Conservation (phyloP, 2,888 invertebrate species). For the Mesorhabditis spiculigera region DNA sequence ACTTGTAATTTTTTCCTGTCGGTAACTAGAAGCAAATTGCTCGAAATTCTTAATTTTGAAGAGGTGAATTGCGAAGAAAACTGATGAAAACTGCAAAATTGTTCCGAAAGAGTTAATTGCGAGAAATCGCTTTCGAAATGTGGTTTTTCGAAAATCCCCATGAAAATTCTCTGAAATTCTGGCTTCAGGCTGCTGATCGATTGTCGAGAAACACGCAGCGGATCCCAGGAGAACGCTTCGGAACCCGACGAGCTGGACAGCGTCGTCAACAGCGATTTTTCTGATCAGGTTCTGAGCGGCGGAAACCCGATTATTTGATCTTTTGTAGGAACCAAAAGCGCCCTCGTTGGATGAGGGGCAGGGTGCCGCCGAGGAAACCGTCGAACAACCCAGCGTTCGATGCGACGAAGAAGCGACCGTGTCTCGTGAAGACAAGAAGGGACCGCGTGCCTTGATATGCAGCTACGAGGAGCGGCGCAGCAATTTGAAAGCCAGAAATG, state of each 20-base stretch:
- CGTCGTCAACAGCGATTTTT: background rate
- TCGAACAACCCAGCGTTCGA: background rate
- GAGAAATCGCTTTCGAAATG: no score
- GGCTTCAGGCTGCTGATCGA: background rate
- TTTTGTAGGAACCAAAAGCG: background rate
- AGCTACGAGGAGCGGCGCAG: constrained; percentile 7
- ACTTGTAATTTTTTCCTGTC: no score
- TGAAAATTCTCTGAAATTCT: background rate
- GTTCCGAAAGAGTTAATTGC: no score
- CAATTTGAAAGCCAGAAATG: constrained; percentile 12
- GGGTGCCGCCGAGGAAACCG: background rate
- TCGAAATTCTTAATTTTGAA: no score
- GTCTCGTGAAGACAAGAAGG: background rate
- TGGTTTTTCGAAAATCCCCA: no score
- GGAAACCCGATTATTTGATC: background rate
- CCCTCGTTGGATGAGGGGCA: background rate
- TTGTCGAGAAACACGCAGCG: background rate
- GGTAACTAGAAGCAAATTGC: no score
- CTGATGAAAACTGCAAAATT: no score
- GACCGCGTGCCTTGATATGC: background rate
- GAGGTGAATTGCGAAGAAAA: no score
- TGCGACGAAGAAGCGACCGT: background rate
- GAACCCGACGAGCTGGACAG: background rate
- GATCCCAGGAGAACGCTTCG: background rate
- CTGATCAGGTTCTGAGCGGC: background rate